phyloP scores from a whole-genome alignment of 2,888 invertebrate genomes.

The Lutraria lutraria region DNA sequence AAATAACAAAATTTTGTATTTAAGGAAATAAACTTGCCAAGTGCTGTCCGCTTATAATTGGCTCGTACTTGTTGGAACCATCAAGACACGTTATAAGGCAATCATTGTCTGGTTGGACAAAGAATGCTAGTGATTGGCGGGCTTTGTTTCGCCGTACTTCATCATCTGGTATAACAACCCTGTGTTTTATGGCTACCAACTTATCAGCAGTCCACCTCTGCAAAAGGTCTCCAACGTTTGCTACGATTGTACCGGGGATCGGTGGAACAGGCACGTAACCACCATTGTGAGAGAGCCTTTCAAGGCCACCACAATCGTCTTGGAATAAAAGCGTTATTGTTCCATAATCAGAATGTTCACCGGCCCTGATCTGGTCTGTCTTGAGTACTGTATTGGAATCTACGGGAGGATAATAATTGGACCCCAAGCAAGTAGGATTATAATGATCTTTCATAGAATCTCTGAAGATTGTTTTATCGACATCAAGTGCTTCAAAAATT shows the following conservation, averaged over 20 bases:
- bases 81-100: neutral
- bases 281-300: constrained; percentile 90
- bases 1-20: too few species aligned
- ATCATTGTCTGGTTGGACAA: constrained; percentile 44
- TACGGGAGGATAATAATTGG: constrained; percentile 41
- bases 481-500: constrained; percentile 37
- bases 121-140: constrained; percentile 75
- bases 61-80: neutral
- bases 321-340: constrained; percentile 73
- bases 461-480: constrained; percentile 15
- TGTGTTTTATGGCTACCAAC: constrained; percentile 89
- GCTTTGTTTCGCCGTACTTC: constrained; percentile 30
- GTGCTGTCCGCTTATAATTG: neutral
- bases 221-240: constrained; percentile 92
- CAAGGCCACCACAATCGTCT: constrained; percentile 72
- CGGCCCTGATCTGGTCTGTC: constrained; percentile 70
- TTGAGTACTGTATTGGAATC: constrained; percentile 36
- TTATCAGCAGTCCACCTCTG: constrained; percentile 92
- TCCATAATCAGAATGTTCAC: constrained; percentile 75
- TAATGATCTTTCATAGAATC: constrained; percentile 8
- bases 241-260: constrained; percentile 91
- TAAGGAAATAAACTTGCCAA: neutral
- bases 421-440: constrained; percentile 35
- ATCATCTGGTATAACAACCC: constrained; percentile 71
- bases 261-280: constrained; percentile 92